phyloP scores from a whole-genome alignment of 2,888 invertebrate genomes.

The Hipparchia sbordonii region DNA sequence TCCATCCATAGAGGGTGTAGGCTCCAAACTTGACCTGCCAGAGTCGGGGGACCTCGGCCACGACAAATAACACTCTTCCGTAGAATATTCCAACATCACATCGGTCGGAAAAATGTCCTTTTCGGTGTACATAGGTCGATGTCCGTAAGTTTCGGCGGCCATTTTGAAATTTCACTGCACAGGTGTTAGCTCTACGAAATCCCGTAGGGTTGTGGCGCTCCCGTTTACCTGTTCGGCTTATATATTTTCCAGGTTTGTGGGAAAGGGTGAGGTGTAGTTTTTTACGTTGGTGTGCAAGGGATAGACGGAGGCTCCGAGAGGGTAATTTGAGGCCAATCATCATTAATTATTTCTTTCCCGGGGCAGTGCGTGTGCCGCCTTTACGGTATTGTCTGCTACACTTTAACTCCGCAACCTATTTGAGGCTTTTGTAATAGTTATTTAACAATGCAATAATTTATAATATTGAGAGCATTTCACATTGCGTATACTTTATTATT shows the following conservation, averaged over 20 bases:
- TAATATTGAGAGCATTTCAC: conserved; percentile 12
- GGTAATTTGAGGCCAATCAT: conserved; percentile 82
- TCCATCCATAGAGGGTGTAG: conserved; percentile 80
- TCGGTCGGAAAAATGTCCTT: conserved; percentile 75
- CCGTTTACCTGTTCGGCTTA: conserved; percentile 72
- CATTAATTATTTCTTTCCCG: conserved; percentile 79
- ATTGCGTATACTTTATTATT: neutral
- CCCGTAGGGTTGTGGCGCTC: conserved; percentile 68
- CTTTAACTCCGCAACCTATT: conserved; percentile 54
- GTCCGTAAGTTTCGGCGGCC: conserved; percentile 80
- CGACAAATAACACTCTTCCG: conserved; percentile 71
- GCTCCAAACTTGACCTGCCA: conserved; percentile 77
- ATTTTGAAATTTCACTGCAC: conserved; percentile 55
- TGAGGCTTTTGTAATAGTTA: conserved; percentile 44
- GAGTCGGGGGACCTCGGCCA: conserved; percentile 80
- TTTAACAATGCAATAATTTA: conserved; percentile 19
- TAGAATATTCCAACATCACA: conserved; percentile 73
- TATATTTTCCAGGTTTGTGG: conserved; percentile 72
- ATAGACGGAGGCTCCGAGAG: conserved; percentile 61
- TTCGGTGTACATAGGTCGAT: conserved; percentile 71
- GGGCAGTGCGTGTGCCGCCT: conserved; percentile 65
- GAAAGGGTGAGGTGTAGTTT: conserved; percentile 55
- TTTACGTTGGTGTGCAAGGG: conserved; percentile 54
- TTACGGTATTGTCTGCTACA: conserved; percentile 57
- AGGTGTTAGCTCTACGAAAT: conserved; percentile 64